Base-by-base conservation (phyloP, 2,888 invertebrate genomes). In the Cataglyphis livida region DNA sequence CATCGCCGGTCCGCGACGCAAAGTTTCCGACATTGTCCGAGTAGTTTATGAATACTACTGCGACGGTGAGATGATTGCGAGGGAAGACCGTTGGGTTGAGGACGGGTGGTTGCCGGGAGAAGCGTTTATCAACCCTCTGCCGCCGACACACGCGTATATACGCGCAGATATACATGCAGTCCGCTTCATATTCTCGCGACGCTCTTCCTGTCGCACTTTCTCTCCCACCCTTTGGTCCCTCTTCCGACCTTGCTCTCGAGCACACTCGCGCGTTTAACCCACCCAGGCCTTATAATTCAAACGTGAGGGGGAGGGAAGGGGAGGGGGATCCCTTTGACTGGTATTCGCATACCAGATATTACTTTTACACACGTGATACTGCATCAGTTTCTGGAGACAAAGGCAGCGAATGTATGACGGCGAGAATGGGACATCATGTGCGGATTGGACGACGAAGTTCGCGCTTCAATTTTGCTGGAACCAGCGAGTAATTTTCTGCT, bases 31-130 rank as follows among this genome's bases (percentile, higher is more conserved):
- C 91, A 87, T 84, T 86, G 88, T 90, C 91, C 86, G 88, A 90
- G 89, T 91, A 92, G 92, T 92, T 92, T 92, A 90, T 92, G 92
- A 92, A 92, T 92, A 88, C 91, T 92, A 88, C 91, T 84, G 76
- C 82, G 84, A 87, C 78, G 83, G 59, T 57, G 83, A 71, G 85
- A 86, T 85, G 86, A 85, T 85, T 88, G 85, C 83, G 83, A 48
- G 74, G 70, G 81, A 59, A 82, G 84, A 81, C 81, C 70, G 85
- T 73, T 76, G 65, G 64, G n/a, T n/a, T n/a, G 73, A 54, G 5
- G 28, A 21, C 83, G 81, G 18, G 41, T 70, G 74, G 32, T 61
- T 41, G 59, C 70, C 12, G 64, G 61, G 62, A 21, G 51, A 74
- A 82, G 61, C 87, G 88, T 89, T 90, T 89, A 89, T 89, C 90